These are phyloP conservation scores for Drosophila demipolita DNA, from an alignment of 2,888 invertebrate genomes.

Conservation along the genomic window DNA sequence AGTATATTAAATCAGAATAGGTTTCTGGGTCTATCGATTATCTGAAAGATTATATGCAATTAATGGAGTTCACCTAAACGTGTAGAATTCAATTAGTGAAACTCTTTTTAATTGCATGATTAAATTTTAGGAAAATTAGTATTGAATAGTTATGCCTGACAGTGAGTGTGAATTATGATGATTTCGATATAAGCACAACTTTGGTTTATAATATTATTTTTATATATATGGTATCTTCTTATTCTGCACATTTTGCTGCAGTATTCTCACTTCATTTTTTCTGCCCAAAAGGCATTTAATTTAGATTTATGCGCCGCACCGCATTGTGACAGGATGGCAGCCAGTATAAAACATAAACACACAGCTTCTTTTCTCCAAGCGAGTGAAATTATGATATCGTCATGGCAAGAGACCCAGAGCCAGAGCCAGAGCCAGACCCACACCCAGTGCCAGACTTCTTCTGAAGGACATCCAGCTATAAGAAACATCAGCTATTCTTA, in stretches of 20 bases:
- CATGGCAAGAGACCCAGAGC: slow-evolving; percentile 13
- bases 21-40: background rate
- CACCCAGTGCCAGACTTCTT: background rate
- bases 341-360: slow-evolving; percentile 61
- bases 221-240: slow-evolving; percentile 1
- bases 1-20: background rate
- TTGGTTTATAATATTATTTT: background rate
- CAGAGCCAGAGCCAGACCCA: background rate
- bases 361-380: slow-evolving; percentile 56
- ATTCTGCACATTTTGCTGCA: background rate
- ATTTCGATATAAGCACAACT: background rate
- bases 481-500: slow-evolving; percentile 16
- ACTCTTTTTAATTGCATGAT: background rate
- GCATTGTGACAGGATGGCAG: slow-evolving; percentile 70
- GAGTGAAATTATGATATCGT: slow-evolving; percentile 71
- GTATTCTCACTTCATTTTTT: slow-evolving; percentile 25
- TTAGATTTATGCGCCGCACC: slow-evolving; percentile 79
- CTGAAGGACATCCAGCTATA: slow-evolving; percentile 9
- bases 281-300: slow-evolving; percentile 78
- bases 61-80: background rate
- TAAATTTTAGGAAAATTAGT: background rate
- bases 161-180: background rate
- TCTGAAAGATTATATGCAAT: background rate
- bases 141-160: background rate
- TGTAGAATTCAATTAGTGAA: background rate